Evolutionary conservation across 2,113 vertebrate genomes (phyloP).

Genomic region (Felis chaus): DNA sequence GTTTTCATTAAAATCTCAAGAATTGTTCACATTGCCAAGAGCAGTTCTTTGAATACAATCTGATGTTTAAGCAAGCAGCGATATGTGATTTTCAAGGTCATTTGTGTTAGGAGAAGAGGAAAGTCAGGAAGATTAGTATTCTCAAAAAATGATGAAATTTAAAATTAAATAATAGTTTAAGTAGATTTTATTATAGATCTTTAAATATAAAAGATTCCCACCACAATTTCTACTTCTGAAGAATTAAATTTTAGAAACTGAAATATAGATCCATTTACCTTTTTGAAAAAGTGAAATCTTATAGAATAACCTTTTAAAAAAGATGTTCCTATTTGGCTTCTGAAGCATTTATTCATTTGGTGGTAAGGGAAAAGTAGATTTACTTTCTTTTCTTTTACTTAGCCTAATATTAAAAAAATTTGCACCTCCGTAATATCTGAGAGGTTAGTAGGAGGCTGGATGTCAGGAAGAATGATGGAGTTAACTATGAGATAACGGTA

Average conservation of each 20-base stretch:
- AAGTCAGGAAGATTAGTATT: slow-evolving; percentile 54
- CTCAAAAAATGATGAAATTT: slow-evolving; percentile 36
- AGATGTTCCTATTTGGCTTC: background rate
- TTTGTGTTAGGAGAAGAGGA: slow-evolving; percentile 55
- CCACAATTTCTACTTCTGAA: background rate
- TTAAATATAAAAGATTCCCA: slow-evolving; percentile 11
- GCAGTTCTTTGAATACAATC: slow-evolving; percentile 49
- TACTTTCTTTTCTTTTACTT: slow-evolving; percentile 1
- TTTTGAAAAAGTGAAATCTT: slow-evolving; percentile 29
- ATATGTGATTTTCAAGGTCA: slow-evolving; percentile 54
- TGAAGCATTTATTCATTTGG: background rate
- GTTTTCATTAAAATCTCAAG: slow-evolving; percentile 70
- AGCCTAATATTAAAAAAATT: background rate
- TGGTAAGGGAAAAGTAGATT: background rate
- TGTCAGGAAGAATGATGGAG: background rate
- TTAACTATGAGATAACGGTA: background rate
- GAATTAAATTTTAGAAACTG: slow-evolving; percentile 22
- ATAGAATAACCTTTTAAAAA: background rate
- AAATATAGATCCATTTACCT: background rate
- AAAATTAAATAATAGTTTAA: slow-evolving; percentile 53
- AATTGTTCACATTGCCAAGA: slow-evolving; percentile 56
- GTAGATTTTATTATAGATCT: background rate
- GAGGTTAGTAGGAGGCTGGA: background rate
- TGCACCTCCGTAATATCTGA: background rate
- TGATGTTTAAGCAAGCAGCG: slow-evolving; percentile 68